phyloP scores from a whole-genome alignment of 35 echinoderm and acorn worm genomes.

The Stichopus chloronotus region DNA sequence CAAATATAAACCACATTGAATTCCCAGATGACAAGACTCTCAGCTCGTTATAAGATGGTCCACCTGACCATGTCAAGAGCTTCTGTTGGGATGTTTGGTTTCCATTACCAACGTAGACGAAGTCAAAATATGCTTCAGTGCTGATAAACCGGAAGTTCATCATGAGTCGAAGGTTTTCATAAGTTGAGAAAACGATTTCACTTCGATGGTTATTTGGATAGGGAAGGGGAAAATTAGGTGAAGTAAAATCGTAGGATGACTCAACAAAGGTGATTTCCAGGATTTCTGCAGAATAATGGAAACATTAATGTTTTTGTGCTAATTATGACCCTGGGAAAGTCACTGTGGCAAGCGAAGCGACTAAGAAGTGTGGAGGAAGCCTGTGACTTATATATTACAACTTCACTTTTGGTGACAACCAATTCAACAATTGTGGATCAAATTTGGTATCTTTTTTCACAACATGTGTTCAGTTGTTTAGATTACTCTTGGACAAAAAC shows the following conservation, averaged over 20 bases:
- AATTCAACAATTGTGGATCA: no score
- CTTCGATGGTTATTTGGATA: conserved; percentile 25
- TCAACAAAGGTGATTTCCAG: not conserved
- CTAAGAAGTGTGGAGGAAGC: no score
- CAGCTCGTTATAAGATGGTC: not conserved
- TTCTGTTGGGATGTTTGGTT: not conserved
- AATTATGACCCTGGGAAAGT: no score
- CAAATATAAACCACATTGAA: conserved; percentile 18
- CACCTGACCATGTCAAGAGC: not conserved
- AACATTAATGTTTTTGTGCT: no score
- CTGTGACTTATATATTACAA: no score
- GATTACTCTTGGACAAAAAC: no score
- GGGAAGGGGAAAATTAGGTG: not conserved
- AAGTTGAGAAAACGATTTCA: not conserved
- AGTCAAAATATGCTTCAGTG: not conserved
- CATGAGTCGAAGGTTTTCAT: not conserved
- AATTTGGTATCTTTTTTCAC: no score
- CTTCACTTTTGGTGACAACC: no score
- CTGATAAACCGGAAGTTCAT: not conserved
- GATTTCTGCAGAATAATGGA: no score
- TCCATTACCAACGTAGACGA: not conserved
- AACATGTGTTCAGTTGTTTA: no score
- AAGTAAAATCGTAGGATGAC: not conserved
- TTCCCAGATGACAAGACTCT: conserved; percentile 4
- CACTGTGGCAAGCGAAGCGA: no score